phyloP scores from a whole-genome alignment of 2,888 invertebrate genomes.

The Ectemnius continuus region DNA sequence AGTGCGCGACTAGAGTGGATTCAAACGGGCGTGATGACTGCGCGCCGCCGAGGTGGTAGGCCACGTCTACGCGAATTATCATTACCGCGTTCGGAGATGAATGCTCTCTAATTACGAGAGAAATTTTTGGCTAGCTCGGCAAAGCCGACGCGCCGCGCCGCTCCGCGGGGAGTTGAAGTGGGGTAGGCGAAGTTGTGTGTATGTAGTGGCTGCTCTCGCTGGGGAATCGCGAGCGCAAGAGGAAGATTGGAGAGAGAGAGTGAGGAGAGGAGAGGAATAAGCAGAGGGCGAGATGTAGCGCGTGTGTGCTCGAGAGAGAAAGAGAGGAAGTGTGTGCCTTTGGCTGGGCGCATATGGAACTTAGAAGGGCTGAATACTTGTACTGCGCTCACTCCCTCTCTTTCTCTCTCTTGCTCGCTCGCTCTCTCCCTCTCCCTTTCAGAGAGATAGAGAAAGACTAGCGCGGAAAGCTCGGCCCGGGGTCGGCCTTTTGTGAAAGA shows the following conservation, averaged over 20 bases:
- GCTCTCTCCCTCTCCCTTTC: not conserved
- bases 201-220: not conserved
- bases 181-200: too few relatives aligned
- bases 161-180: not conserved
- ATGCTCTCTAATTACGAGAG: conserved; percentile 30
- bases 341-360: conserved; percentile 52
- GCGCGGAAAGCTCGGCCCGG: conserved; percentile 62
- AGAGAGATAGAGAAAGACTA: conserved; percentile 41
- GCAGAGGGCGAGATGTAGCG: not conserved
- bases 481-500: conserved; percentile 70
- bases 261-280: conserved; percentile 12
- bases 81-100: conserved; percentile 16
- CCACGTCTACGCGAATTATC: conserved; percentile 32
- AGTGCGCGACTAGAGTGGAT: too few relatives aligned
- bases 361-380: conserved; percentile 53
- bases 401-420: not conserved
- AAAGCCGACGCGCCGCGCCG: conserved; percentile 6
- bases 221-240: not conserved
- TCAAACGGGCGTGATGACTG: too few relatives aligned
- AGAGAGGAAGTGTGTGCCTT: conserved; percentile 13
- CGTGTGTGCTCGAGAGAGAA: not conserved
- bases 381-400: conserved; percentile 28
- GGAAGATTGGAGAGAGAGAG: conserved; percentile 16
- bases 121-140: conserved; percentile 27
- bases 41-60: too few relatives aligned